Base-by-base conservation (phyloP, 1,140 invertebrate species). In the Calephelis virginiensis region DNA sequence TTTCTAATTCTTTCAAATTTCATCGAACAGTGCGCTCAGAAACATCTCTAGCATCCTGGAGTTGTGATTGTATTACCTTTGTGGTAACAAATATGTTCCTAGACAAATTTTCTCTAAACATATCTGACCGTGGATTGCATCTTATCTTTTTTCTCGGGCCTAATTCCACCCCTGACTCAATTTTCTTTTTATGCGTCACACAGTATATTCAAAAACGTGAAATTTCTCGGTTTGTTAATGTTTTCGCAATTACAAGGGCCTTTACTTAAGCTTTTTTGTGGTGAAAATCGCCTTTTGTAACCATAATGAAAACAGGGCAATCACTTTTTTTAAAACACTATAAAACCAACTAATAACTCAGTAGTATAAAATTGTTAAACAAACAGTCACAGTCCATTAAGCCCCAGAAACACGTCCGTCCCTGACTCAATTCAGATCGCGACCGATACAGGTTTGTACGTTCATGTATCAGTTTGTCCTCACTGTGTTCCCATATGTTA, bases 201-300 rank as follows among this genome's bases (percentile, higher is more conserved):
- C 38, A 45, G n/a, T 68, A 68, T 61, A 48, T 56, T 63, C 61
- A 63, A 40, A 68, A 63, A 68, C 67, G 67, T 68, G 61, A 68
- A 63, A 68, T 68, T 63, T 63, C 67, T 2, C 67, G 67, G 49
- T 68, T 68, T 48, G 38, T 9, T 56, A 68, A 59, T 56, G 13
- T 60, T 63, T 68, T 63, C 2, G 49, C 37, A 59, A 47, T 46
- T 6, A 68, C 10, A 11, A 68, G 47, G 37, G 62, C 46, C 14
- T 49, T 64, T 9, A 50, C 49, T 17, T 50, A 13, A 50, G 62
- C 46, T 63, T 63, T 47, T 61, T 63, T 63, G 43, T 17, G 61
- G 43, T 63, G 61, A 63, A 63, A 63, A 46, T 64, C 62, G 47
- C 62, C 46, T 49, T 63, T 63, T 63, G 5, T 63, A 47, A 46